Base-by-base conservation (phyloP, 2,888 invertebrate genomes). In the Bibio marci region DNA sequence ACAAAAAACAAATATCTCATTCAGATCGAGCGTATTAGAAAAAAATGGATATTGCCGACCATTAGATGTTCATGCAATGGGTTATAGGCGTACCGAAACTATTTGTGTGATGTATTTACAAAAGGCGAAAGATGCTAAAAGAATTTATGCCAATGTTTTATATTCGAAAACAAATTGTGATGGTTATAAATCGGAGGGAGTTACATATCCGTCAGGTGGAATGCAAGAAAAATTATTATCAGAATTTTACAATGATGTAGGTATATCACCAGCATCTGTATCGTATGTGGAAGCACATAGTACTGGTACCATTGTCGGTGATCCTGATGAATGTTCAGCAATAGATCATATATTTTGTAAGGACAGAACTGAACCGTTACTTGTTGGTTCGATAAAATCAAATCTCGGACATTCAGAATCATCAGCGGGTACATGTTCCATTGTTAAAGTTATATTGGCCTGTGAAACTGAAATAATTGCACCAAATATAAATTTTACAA, bases 331-430 rank as follows among this genome's bases (percentile, higher is more conserved):
- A 61, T 66, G 88, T 40, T 66, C 75, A 47, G 82, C 87, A 0
- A 74, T 95, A 37, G 80, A 83, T 36, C 76, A 77, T 47, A 71
- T 83, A 26, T 76, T 90, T 55, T 82, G 82, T 52, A 68, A 70
- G 4, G 73, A 73, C 17, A 69, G 90, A 13, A 72, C 68, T 0
- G 75, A 71, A 0, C 80, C 92, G 0, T 67, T 92, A 1, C 62
- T 73, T 36, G 80, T 95, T 42, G 94, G 94, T 2, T 87, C 92
- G 0, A 76, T 91, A 26, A 95, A 95, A 56, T 90, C 91, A 0
- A 95, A 92, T 59, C 69, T 92, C 57, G 95, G 95, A 0, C 95
- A 95, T 59, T 73, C 85, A 1, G 95, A 95, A 55, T 81, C 91
- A 1, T 74, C 76, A 2, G 82, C 85, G 5, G 83, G 88, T 8